A percentile compares a stretch with the other conserved stretches of the same genome.
phyloP scores from a whole-genome alignment of 2,113 vertebrate genomes.

The Corvus cornix region DNA sequence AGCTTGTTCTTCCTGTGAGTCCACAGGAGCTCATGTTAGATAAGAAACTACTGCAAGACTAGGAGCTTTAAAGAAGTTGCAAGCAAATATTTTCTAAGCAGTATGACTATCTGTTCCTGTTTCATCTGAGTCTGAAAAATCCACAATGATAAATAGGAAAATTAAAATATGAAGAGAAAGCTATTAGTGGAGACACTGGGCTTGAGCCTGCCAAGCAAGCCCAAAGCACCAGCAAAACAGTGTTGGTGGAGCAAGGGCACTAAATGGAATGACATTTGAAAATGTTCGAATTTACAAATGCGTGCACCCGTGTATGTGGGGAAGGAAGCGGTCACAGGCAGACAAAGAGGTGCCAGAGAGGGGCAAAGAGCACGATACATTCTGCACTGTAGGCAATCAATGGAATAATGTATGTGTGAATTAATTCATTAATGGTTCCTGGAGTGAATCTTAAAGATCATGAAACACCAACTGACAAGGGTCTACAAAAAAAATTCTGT shows the following conservation, averaged over 20 bases:
- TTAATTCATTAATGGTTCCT: conserved; percentile 10
- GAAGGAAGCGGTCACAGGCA: background rate
- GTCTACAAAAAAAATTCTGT: background rate
- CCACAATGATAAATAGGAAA: background rate
- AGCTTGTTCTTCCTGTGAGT: background rate
- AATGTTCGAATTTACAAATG: background rate
- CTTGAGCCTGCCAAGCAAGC: background rate
- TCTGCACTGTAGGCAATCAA: background rate
- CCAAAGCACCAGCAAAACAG: background rate
- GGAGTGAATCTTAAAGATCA: background rate
- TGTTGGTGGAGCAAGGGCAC: background rate
- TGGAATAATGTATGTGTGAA: background rate
- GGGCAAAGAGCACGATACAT: background rate
- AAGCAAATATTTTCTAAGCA: background rate
- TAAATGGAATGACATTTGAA: background rate
- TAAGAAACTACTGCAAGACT: background rate
- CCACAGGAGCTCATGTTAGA: background rate
- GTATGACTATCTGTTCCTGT: background rate
- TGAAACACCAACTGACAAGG: background rate
- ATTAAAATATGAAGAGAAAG: background rate
- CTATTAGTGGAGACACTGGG: background rate
- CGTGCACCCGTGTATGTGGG: background rate
- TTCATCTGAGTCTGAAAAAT: background rate
- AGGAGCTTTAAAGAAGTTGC: background rate
- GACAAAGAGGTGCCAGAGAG: background rate